Evolutionary conservation across 1,140 invertebrate genomes (phyloP).

Genomic region (Caenorhabditis elegans): DNA sequence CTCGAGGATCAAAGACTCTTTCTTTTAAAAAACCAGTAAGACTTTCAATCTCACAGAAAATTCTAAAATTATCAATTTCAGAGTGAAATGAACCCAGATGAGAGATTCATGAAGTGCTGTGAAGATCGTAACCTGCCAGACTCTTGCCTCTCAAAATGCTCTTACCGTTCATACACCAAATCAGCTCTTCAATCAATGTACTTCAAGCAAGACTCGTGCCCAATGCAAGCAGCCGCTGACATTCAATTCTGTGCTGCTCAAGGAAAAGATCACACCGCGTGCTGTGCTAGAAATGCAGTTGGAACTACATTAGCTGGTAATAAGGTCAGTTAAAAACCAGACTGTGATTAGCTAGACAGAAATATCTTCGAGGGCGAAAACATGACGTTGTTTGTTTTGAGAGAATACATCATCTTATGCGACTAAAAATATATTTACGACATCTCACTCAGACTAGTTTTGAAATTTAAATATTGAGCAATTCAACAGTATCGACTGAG

Average conservation of each 20-base stretch:
- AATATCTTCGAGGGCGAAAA: too few species aligned
- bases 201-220: conserved; percentile 52
- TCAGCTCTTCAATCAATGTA: conserved; percentile 52
- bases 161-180: conserved; percentile 54
- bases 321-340: neutral
- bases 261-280: conserved; percentile 40
- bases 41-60: neutral
- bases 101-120: conserved; percentile 57
- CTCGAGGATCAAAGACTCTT: conserved; percentile 43
- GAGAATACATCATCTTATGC: too few species aligned
- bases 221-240: conserved; percentile 57
- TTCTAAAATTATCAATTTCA: neutral
- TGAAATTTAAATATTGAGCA: too few species aligned
- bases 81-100: conserved; percentile 52
- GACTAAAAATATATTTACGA: too few species aligned
- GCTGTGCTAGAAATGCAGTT: conserved; percentile 55
- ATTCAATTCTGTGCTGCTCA: conserved; percentile 61
- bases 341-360: too few species aligned
- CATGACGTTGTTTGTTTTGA: too few species aligned
- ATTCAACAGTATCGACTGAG: too few species aligned
- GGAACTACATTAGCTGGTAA: conserved; percentile 53
- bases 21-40: conserved; percentile 5
- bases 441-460: too few species aligned
- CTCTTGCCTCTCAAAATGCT: conserved; percentile 54
- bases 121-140: conserved; percentile 58